Conservation (phyloP, 2,113 vertebrate species). For the Philantomba maxwellii region DNA sequence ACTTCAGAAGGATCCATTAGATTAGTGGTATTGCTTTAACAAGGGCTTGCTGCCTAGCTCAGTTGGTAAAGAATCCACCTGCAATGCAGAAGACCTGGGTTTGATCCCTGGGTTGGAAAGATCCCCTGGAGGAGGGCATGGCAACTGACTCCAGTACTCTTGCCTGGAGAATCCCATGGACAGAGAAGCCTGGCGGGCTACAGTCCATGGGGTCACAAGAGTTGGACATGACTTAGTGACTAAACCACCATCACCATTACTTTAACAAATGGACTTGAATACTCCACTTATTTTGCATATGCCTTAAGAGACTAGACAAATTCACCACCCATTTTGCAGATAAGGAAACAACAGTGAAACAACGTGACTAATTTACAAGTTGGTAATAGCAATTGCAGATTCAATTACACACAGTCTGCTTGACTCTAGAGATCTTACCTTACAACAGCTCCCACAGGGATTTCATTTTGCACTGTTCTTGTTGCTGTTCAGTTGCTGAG, state of each 20-base stretch:
- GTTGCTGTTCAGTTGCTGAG: neutral
- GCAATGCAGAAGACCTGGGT: neutral
- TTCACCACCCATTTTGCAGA: neutral
- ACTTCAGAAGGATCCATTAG: neutral
- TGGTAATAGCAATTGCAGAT: neutral
- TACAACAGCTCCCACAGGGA: neutral
- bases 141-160: neutral
- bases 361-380: neutral
- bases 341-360: neutral
- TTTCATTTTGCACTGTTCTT: neutral
- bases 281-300: neutral
- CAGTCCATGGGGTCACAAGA: neutral
- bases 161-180: neutral
- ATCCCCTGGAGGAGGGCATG: neutral
- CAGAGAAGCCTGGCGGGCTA: fast-evolving
- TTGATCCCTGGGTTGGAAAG: neutral
- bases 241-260: neutral
- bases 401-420: neutral
- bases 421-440: neutral
- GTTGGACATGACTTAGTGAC: neutral
- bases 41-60: neutral
- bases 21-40: neutral
- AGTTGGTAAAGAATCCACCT: neutral
- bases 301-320: neutral
- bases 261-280: neutral